Percentiles rank a stretch among this genome's conserved stretches.
Conservation (phyloP, 2,888 invertebrate genomes). For the Vesta saturnalis region DNA sequence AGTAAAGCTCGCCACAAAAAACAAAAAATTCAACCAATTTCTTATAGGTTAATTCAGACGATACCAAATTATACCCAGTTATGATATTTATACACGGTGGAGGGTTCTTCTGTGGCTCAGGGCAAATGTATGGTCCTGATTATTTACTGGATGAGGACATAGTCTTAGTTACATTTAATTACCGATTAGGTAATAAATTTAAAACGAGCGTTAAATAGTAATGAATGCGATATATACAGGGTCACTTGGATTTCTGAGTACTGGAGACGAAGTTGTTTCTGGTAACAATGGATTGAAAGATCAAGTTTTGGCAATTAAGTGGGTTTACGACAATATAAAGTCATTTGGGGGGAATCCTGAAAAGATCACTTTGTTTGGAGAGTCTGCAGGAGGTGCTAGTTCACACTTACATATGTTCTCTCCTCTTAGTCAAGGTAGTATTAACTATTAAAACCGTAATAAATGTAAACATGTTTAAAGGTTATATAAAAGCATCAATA, state of each 20-base stretch:
- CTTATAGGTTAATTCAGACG: neutral
- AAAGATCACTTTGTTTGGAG: conserved; percentile 60
- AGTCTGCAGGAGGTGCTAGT: conserved; percentile 61
- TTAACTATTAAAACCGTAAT: neutral
- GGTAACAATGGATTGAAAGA: conserved; percentile 62
- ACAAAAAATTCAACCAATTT: neutral
- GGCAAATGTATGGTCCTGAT: conserved; percentile 77
- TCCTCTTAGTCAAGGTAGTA: conserved; percentile 56
- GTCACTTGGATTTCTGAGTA: conserved; percentile 57
- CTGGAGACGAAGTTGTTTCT: conserved; percentile 56
- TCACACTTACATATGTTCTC: conserved; percentile 60
- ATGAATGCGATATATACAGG: neutral
- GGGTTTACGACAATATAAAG: conserved; percentile 58
- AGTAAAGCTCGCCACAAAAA: neutral
- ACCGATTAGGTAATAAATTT: conserved; percentile 20
- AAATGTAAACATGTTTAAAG: neutral
- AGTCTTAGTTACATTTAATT: conserved; percentile 63
- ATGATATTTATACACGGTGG: conserved; percentile 83
- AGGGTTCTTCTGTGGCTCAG: conserved; percentile 79
- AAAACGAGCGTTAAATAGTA: neutral
- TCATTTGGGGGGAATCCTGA: conserved; percentile 60
- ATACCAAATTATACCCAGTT: conserved; percentile 64
- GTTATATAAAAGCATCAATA: conserved; percentile 65
- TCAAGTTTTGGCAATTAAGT: conserved; percentile 58
- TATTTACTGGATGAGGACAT: conserved; percentile 76